Base-by-base conservation (phyloP, 2,797 vertebrate genomes). In the Anas bahamensis region DNA sequence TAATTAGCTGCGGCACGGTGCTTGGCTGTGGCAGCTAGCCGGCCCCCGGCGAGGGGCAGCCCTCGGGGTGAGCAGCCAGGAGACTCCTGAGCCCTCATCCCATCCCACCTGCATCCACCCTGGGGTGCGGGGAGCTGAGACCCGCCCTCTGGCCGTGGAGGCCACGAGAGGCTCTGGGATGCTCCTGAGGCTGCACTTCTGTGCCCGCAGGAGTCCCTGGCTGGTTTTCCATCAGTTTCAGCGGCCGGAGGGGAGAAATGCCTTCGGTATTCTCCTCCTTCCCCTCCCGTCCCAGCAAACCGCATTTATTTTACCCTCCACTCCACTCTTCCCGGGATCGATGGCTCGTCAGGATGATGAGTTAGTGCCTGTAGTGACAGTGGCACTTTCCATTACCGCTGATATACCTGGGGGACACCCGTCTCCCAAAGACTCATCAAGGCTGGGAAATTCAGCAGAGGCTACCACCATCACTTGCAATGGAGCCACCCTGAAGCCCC, bases 371-470 rank as follows among this genome's bases (percentile, higher is more conserved):
- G 63, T 83, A 95, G 94, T 90, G 92, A 95, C 95, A 90, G 53
- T 96, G 95, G 93, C 96, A 96, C 91, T 95, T 95, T 93, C 83
- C 89, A 96, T 96, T 95, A 95, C 75, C 87, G 59, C 33, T 95
- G 89, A 96, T 91, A 84, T 78, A 92, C 89, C 94, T 90, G 80
- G 69, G 90, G 96, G 89, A 95, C 87, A 84, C 76, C 46, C 14
- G 69, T 93, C 92, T 96, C 94, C 93, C 94, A 93, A 91, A 95
- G 84, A 89, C 84, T 85, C 86, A 95, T 86, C 75, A 89, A 63
- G 66, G 57, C 83, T 65, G 35, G 90, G 88, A 95, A 96, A 93
- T 94, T 83, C 93, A 95, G 50, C 84, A 53, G 78, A 71, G 75
- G 56, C 75, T 77, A 89, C 93, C 83, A 75, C 50, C 64, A 41